Evolutionary conservation across 2,113 vertebrate species (phyloP).

Genomic region (Origma solitaria): DNA sequence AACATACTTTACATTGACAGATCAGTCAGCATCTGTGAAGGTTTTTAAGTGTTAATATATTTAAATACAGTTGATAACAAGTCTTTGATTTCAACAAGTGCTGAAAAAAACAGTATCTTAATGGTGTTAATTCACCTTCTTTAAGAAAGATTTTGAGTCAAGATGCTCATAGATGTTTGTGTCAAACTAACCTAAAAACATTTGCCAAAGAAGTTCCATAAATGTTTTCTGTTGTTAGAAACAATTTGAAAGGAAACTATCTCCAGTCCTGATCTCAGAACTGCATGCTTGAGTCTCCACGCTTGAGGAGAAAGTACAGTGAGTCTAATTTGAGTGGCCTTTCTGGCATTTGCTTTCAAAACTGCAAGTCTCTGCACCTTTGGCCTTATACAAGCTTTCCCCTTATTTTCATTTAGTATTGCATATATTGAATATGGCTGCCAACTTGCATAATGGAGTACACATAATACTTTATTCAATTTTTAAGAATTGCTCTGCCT

Average conservation of each 20-base stretch:
- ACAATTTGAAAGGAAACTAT: constrained; percentile 46
- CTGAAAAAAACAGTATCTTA: constrained; percentile 56
- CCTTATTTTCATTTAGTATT: constrained; percentile 48
- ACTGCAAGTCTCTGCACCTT: constrained; percentile 74
- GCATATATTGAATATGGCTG: constrained; percentile 37
- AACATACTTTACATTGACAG: neutral
- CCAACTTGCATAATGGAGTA: constrained; percentile 20
- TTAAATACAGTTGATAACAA: constrained; percentile 44
- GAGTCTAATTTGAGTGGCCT: constrained; percentile 67
- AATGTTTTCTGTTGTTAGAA: constrained; percentile 51
- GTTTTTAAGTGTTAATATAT: constrained; percentile 25
- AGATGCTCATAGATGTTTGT: constrained; percentile 61
- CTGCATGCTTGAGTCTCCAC: constrained; percentile 69
- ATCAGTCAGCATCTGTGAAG: constrained; percentile 23
- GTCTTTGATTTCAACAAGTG: constrained; percentile 66
- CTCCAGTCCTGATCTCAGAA: constrained; percentile 56
- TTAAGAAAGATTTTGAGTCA: constrained; percentile 52
- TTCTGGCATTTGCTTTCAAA: constrained; percentile 73
- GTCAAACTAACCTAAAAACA: constrained; percentile 67
- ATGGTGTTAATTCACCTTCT: constrained; percentile 52
- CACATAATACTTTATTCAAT: neutral
- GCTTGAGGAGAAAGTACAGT: constrained; percentile 63
- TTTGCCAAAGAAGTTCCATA: constrained; percentile 81
- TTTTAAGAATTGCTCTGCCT: constrained; percentile 52
- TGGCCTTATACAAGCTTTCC: constrained; percentile 82